Conservation (phyloP, 2,113 vertebrate species). For the Chascanopsetta lugubris region DNA sequence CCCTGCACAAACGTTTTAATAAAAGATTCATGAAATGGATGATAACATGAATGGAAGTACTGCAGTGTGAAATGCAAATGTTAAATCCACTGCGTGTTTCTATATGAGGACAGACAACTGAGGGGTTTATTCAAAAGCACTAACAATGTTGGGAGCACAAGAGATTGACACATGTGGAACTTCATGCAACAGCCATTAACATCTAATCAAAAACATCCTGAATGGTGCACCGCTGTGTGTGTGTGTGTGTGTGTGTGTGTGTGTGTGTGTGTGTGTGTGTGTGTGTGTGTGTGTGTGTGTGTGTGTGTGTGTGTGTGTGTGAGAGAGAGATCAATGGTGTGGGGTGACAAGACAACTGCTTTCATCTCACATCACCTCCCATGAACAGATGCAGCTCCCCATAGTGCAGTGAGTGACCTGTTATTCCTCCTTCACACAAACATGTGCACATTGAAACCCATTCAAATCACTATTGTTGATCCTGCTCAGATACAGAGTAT, state of each 20-base stretch:
- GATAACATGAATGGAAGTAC: too few relatives aligned
- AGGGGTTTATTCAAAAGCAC: too few relatives aligned
- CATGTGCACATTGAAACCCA: too few relatives aligned
- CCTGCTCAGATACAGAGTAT: too few relatives aligned
- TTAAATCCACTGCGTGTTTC: too few relatives aligned
- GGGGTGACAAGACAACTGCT: conserved; percentile 52
- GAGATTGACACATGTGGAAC: background rate
- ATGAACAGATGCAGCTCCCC: conserved; percentile 54
- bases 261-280: background rate
- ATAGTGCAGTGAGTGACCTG: conserved; percentile 2
- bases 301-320: background rate
- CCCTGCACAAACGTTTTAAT: too few relatives aligned
- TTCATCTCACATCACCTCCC: conserved; percentile 68
- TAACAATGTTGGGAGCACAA: too few relatives aligned
- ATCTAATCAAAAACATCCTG: conserved; percentile 64
- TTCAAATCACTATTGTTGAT: too few relatives aligned
- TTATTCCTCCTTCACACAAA: too few relatives aligned
- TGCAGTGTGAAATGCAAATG: too few relatives aligned
- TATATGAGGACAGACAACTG: too few relatives aligned
- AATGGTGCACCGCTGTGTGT: background rate
- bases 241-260: background rate
- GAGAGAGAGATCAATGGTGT: conserved; percentile 18
- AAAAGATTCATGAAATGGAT: too few relatives aligned
- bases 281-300: conserved; percentile 17
- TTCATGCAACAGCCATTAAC: background rate